Percentiles rank a stretch among this genome's conserved stretches.
Evolutionary conservation across 2,113 vertebrate genomes (phyloP).

Genomic region (Caranx melampygus): DNA sequence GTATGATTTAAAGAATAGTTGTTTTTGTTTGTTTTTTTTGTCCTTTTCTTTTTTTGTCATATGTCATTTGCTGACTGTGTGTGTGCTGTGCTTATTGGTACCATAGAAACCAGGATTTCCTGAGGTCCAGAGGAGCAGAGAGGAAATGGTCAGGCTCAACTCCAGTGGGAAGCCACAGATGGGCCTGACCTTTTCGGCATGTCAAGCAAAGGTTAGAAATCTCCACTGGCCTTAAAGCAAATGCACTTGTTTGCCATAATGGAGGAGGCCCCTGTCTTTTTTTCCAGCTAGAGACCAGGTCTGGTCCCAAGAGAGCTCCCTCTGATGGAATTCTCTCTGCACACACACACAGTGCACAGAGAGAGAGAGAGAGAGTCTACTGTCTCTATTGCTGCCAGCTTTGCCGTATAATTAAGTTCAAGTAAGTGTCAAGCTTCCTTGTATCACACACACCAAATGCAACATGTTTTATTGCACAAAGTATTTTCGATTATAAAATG

Average conservation of each 20-base stretch:
- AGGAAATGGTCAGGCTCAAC: conserved; percentile 71
- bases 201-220: conserved; percentile 89
- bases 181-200: conserved; percentile 84
- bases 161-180: conserved; percentile 73
- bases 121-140: conserved; percentile 37
- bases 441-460: conserved; percentile 39
- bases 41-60: neutral
- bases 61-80: neutral
- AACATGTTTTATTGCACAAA: conserved; percentile 11
- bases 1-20: neutral
- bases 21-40: neutral
- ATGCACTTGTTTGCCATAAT: conserved; percentile 85
- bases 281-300: conserved; percentile 71
- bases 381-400: conserved; percentile 31
- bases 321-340: conserved; percentile 70
- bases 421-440: conserved; percentile 20
- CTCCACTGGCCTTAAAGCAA: conserved; percentile 86
- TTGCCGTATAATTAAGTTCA: conserved; percentile 51
- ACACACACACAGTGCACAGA: conserved; percentile 28
- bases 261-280: conserved; percentile 76
- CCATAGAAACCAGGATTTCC: conserved; percentile 38
- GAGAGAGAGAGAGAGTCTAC: conserved; percentile 20
- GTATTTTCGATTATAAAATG: conserved; percentile 13
- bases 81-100: conserved; percentile 19
- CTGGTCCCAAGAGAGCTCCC: conserved; percentile 69